Conservation (phyloP, 1,140 invertebrate species). For the Gonatopus flavifemur region DNA sequence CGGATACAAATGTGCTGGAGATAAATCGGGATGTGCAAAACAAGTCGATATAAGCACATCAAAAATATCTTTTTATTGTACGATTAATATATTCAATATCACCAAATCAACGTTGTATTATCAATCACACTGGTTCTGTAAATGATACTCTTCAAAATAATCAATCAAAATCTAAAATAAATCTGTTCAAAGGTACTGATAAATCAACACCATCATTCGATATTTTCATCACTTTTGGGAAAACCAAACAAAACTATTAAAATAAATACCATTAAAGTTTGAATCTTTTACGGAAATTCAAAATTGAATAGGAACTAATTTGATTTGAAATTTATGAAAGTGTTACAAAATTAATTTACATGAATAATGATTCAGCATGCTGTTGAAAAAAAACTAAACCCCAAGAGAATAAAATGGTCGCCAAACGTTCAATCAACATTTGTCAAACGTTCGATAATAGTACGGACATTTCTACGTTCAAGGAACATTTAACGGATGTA, state of each 20-base stretch:
- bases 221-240: neutral
- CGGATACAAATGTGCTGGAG: conserved; percentile 1
- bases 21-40: conserved; percentile 1
- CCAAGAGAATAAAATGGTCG: no score
- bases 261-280: neutral
- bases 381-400: no score
- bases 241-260: neutral
- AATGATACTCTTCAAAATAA: conserved; percentile 34
- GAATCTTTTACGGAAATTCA: no score
- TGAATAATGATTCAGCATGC: no score
- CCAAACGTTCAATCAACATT: no score
- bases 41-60: conserved; percentile 40
- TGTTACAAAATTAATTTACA: no score
- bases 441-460: no score
- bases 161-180: conserved; percentile 34
- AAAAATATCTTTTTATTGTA: conserved; percentile 53
- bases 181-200: conserved; percentile 37
- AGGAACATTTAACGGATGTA: no score
- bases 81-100: conserved; percentile 31
- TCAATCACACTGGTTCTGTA: conserved; percentile 26
- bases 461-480: no score
- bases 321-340: no score
- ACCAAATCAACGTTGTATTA: conserved; percentile 35
- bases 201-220: conserved; percentile 7
- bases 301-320: no score